These are phyloP conservation scores for Hydrotaea diabolus DNA, from an alignment of 2,888 invertebrate species.

Conservation along the genomic window DNA sequence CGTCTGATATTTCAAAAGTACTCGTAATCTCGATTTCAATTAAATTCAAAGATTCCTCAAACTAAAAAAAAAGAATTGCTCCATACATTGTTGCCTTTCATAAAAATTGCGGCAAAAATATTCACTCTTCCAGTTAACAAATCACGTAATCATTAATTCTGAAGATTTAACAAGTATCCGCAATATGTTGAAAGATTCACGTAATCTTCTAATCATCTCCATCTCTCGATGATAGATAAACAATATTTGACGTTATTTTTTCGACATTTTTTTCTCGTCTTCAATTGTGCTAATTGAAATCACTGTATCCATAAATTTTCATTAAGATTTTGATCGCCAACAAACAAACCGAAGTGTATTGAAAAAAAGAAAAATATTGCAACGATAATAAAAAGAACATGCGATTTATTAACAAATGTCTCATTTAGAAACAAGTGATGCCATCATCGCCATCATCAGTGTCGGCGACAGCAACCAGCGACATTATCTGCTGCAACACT, in stretches of 20 bases:
- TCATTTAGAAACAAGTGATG: slow-evolving; percentile 63
- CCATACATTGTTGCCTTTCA: too few species aligned
- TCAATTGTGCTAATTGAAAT: slow-evolving; percentile 27
- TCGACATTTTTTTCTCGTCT: neutral
- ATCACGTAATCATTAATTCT: too few species aligned
- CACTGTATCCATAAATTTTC: slow-evolving; percentile 18
- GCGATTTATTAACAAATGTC: slow-evolving; percentile 60
- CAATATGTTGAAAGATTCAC: neutral
- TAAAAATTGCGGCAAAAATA: too few species aligned
- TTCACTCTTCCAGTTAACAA: too few species aligned
- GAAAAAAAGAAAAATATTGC: slow-evolving; percentile 7
- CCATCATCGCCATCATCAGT: slow-evolving; percentile 46
- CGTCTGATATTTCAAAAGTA: too few species aligned
- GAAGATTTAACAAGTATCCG: too few species aligned
- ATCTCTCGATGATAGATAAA: slow-evolving; percentile 2
- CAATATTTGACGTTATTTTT: too few species aligned
- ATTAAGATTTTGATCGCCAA: slow-evolving; percentile 15
- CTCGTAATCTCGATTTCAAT: too few species aligned
- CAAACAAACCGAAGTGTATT: neutral
- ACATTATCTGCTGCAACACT: neutral
- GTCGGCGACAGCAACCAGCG: slow-evolving; percentile 5
- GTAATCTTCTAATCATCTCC: slow-evolving; percentile 9
- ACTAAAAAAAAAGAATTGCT: too few species aligned
- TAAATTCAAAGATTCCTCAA: too few species aligned
- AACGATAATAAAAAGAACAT: slow-evolving; percentile 36